Evolutionary conservation across 2,888 invertebrate genomes (phyloP).

Genomic region (Prionchulus punctatus): DNA sequence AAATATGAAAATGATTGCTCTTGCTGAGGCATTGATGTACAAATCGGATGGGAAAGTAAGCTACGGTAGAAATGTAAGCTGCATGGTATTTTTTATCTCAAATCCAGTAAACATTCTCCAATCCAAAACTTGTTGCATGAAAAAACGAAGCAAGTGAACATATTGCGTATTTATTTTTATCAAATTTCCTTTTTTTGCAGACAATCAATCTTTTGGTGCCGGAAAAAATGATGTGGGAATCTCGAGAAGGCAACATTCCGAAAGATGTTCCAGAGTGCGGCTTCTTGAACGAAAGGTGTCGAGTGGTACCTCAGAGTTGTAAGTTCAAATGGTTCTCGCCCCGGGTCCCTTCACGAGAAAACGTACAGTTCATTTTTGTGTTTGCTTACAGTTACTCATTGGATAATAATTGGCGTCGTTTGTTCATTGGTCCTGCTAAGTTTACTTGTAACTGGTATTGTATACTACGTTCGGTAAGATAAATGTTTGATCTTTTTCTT

Average conservation of each 20-base stretch:
- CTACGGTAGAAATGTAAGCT: no score
- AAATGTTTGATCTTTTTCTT: background rate
- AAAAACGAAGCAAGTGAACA: no score
- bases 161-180: no score
- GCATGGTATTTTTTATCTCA: no score
- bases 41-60: conserved; percentile 10
- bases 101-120: no score
- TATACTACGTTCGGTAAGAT: background rate
- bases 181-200: conserved; percentile 8
- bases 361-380: no score
- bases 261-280: conserved; percentile 16
- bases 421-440: background rate
- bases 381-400: background rate
- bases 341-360: background rate
- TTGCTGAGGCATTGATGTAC: conserved; percentile 11
- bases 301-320: background rate
- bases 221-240: conserved; percentile 8
- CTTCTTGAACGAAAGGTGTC: conserved; percentile 15
- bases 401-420: background rate
- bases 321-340: background rate
- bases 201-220: conserved; percentile 9
- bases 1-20: conserved; percentile 1
- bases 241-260: conserved; percentile 14
- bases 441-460: background rate
- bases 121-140: no score